Evolutionary conservation across 2,113 vertebrate genomes (phyloP).

Genomic region (Narcine bancroftii): DNA sequence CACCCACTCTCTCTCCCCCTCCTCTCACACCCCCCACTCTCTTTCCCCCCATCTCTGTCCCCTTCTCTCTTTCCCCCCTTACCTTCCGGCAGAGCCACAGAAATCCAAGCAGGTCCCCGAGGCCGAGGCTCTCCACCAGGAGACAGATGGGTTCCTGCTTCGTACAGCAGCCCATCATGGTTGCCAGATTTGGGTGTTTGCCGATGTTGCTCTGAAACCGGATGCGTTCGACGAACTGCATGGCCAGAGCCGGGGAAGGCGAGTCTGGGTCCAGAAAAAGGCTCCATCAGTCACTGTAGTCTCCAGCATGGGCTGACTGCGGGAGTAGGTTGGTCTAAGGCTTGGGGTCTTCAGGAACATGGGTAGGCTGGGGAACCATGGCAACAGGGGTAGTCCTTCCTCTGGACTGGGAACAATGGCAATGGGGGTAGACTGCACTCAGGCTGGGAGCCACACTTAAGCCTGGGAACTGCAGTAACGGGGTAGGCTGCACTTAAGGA

Average conservation of each 20-base stretch:
- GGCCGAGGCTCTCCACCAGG: slow-evolving; percentile 53
- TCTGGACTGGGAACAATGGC: no score
- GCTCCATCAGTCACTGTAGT: not conserved
- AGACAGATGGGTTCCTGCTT: slow-evolving; percentile 54
- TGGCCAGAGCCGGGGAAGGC: slow-evolving; percentile 44
- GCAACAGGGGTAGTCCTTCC: no score
- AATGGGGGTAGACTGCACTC: no score
- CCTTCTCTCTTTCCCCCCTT: not conserved
- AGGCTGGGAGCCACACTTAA: no score
- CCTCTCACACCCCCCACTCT: slow-evolving; percentile 38
- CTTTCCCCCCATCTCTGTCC: no score
- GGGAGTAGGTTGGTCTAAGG: not conserved
- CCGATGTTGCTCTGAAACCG: slow-evolving; percentile 55
- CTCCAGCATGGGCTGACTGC: no score
- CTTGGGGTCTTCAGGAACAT: not conserved
- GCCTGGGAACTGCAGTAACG: no score
- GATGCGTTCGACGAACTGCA: slow-evolving; percentile 56
- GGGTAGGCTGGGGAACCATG: no score
- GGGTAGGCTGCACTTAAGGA: no score
- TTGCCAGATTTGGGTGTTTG: slow-evolving; percentile 52
- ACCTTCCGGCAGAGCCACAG: slow-evolving; percentile 63
- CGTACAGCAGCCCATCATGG: slow-evolving; percentile 58
- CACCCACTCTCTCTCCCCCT: not conserved
- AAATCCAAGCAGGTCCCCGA: slow-evolving; percentile 57
- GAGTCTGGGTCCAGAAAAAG: slow-evolving; percentile 42